Evolutionary conservation across 2,888 invertebrate genomes (phyloP).

Genomic region (Eristalis arbustorum): DNA sequence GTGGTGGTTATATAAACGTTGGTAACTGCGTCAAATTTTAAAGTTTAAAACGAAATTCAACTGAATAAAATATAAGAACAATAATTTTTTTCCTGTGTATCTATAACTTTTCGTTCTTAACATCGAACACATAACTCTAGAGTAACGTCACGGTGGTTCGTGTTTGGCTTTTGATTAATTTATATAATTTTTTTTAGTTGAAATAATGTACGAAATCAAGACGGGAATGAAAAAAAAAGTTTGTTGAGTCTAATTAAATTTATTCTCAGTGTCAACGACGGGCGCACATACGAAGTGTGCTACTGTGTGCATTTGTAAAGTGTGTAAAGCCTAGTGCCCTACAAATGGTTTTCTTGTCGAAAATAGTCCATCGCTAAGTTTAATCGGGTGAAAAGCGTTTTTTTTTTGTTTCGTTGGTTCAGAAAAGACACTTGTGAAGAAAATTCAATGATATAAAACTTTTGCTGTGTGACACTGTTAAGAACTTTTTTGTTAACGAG

Average conservation of each 20-base stretch:
- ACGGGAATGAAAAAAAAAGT: conserved; percentile 39
- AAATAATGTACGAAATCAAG: conserved; percentile 31
- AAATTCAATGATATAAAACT: conserved; percentile 29
- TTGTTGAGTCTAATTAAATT: conserved; percentile 68
- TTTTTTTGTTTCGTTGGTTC: background rate
- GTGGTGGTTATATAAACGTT: conserved; percentile 64
- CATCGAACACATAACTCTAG: conserved; percentile 54
- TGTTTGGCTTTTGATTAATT: conserved; percentile 31
- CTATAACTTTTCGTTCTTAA: conserved; percentile 42
- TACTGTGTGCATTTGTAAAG: conserved; percentile 67
- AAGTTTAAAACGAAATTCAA: conserved; percentile 46
- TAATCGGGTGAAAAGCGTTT: conserved; percentile 58
- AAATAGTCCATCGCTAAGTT: conserved; percentile 67
- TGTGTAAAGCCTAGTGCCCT: conserved; percentile 70
- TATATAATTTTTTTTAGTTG: conserved; percentile 31
- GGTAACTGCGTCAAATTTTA: conserved; percentile 29
- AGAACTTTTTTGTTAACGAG: conserved; percentile 2
- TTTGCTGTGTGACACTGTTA: conserved; percentile 38
- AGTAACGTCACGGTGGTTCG: conserved; percentile 63
- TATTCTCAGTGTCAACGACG: conserved; percentile 69
- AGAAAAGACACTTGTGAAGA: conserved; percentile 62
- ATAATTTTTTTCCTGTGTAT: conserved; percentile 58
- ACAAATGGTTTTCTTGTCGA: conserved; percentile 68
- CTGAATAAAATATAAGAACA: conserved; percentile 56
- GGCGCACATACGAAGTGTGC: conserved; percentile 61